Conservation (phyloP, 2,888 invertebrate species). For the Drosophila maculinotata region DNA sequence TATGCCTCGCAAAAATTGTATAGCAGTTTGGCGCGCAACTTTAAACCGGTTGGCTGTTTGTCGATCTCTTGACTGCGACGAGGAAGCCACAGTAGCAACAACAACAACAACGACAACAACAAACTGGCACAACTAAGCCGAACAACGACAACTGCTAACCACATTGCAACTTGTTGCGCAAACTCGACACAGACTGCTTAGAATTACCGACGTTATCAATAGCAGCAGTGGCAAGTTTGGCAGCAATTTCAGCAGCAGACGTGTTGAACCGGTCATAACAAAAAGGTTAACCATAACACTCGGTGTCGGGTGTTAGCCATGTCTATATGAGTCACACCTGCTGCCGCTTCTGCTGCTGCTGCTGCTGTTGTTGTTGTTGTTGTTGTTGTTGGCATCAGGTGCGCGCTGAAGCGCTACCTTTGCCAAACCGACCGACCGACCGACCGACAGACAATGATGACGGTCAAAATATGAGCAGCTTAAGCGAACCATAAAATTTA, state of each 20-base stretch:
- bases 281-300: constrained; percentile 64
- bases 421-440: constrained; percentile 35
- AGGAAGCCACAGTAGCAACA: constrained; percentile 62
- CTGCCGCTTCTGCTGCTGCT: constrained; percentile 11
- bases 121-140: not conserved
- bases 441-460: constrained; percentile 52
- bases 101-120: constrained; percentile 24
- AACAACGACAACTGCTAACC: constrained; percentile 58
- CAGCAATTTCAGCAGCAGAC: constrained; percentile 42
- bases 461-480: constrained; percentile 62
- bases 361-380: constrained; percentile 6
- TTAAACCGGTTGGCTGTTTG: constrained; percentile 62
- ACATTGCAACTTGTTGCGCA: constrained; percentile 66
- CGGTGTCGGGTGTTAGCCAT: constrained; percentile 60
- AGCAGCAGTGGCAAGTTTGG: constrained; percentile 15
- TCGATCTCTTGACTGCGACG: constrained; percentile 52
- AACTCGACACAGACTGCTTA: constrained; percentile 45
- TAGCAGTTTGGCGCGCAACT: constrained; percentile 64
- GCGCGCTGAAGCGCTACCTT: constrained; percentile 59
- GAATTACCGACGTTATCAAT: constrained; percentile 61
- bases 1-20: constrained; percentile 41
- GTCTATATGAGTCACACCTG: constrained; percentile 74
- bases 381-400: constrained; percentile 16
- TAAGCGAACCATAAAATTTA: constrained; percentile 63
- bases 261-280: constrained; percentile 68